Conservation (phyloP, 2,113 vertebrate genomes). For the Vulpes vulpes region DNA sequence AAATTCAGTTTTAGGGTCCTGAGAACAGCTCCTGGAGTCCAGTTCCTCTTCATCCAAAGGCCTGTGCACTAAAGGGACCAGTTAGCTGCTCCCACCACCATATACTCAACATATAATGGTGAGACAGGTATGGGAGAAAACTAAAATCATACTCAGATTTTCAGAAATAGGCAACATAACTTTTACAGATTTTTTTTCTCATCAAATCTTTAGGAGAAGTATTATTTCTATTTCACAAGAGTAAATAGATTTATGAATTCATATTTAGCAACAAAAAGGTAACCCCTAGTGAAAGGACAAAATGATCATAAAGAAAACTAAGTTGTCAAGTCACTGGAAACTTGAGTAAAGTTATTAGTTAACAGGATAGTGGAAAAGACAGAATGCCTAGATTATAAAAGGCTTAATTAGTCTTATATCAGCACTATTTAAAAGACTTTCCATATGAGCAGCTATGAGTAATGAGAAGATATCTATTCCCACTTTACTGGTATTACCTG, state of each 20-base stretch:
- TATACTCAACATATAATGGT: not conserved
- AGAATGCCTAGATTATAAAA: not conserved
- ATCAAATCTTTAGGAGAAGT: not conserved
- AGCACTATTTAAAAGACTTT: not conserved
- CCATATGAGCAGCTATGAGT: not conserved
- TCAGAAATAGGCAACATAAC: not conserved
- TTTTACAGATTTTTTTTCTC: not conserved
- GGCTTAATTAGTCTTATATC: not conserved
- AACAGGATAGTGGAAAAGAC: not conserved
- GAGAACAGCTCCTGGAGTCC: not conserved
- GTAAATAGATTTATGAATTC: conserved; percentile 6
- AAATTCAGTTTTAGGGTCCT: not conserved
- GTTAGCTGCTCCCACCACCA: not conserved
- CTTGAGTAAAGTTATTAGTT: not conserved
- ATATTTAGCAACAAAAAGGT: not conserved
- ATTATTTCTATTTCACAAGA: not conserved
- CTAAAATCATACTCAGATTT: not conserved
- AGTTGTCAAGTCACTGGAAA: not conserved
- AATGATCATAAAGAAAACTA: conserved; percentile 21
- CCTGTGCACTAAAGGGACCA: not conserved
- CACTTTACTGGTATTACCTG: not conserved
- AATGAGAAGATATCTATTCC: conserved; percentile 32
- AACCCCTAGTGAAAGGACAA: not conserved
- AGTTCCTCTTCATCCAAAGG: not conserved
- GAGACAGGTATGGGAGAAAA: not conserved